Evolutionary conservation across 2,797 vertebrate species (phyloP).

Genomic region (Australoheros facetus): DNA sequence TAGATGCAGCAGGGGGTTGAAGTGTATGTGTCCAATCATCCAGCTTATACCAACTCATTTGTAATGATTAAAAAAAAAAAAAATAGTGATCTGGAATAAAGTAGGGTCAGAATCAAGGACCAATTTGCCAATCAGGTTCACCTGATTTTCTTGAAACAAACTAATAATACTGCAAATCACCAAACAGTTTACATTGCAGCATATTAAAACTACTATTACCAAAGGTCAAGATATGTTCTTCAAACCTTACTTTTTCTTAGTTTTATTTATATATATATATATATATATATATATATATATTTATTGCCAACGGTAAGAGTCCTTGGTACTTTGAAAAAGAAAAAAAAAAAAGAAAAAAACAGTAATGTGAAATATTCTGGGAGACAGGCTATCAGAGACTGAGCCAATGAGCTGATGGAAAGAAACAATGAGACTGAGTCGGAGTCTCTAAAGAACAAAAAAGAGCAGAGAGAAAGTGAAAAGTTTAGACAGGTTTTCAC

Average conservation of each 20-base stretch:
- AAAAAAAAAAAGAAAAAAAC: constrained; percentile 37
- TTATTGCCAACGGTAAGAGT: background rate
- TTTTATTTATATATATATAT: too few relatives aligned
- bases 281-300: too few relatives aligned
- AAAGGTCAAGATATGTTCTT: background rate
- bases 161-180: constrained; percentile 19
- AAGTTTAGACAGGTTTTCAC: constrained; percentile 42
- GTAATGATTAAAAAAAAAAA: constrained; percentile 58
- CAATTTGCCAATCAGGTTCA: constrained; percentile 31
- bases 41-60: constrained; percentile 56
- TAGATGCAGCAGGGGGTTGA: constrained; percentile 27
- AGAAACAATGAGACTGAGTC: constrained; percentile 38
- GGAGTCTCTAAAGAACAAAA: constrained; percentile 41
- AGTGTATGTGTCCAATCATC: constrained; percentile 15
- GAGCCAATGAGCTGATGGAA: constrained; percentile 47
- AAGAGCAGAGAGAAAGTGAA: constrained; percentile 40
- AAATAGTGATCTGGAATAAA: constrained; percentile 25
- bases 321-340: constrained; percentile 11
- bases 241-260: background rate
- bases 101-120: constrained; percentile 2
- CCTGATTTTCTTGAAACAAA: constrained; percentile 30
- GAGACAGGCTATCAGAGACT: constrained; percentile 49
- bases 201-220: background rate
- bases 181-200: constrained; percentile 19
- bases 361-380: constrained; percentile 50